phyloP scores from a whole-genome alignment of 2,888 invertebrate genomes.

The Thymelicus lineola region DNA sequence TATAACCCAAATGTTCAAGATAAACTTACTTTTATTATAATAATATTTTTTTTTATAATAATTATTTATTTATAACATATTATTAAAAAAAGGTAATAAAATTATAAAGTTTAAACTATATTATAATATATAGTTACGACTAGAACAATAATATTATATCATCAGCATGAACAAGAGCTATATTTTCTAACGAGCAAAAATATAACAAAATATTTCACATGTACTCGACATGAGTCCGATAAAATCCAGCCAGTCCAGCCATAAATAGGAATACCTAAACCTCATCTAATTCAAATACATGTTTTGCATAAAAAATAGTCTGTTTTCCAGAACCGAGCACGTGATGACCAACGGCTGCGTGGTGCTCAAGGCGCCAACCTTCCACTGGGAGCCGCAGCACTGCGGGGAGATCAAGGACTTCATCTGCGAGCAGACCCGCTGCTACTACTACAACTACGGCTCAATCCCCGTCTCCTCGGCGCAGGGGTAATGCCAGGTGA shows the following conservation, averaged over 20 bases:
- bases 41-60: too few relatives aligned
- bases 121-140: too few relatives aligned
- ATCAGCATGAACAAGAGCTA: too few relatives aligned
- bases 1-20: too few relatives aligned
- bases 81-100: too few relatives aligned
- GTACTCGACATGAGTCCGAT: neutral
- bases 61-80: too few relatives aligned
- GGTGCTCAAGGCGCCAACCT: slow-evolving; percentile 90
- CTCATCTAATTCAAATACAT: neutral
- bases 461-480: slow-evolving; percentile 95
- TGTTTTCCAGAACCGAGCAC: slow-evolving; percentile 82
- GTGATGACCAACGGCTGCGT: slow-evolving; percentile 90
- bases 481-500: slow-evolving; percentile 96
- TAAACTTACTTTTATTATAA: too few relatives aligned
- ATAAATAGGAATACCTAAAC: neutral
- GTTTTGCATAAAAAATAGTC: slow-evolving; percentile 77
- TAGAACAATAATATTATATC: too few relatives aligned
- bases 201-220: too few relatives aligned
- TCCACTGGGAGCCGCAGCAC: slow-evolving; percentile 93
- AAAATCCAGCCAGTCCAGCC: neutral
- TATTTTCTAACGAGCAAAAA: too few relatives aligned
- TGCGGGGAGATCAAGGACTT: slow-evolving; percentile 94
- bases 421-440: slow-evolving; percentile 95
- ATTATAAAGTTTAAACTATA: too few relatives aligned
- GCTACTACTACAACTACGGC: slow-evolving; percentile 96